Evolutionary conservation across 2,888 invertebrate species (phyloP), one percentile per base, ranked within the genome.

Genomic region (Luperina nickerlii): DNA sequence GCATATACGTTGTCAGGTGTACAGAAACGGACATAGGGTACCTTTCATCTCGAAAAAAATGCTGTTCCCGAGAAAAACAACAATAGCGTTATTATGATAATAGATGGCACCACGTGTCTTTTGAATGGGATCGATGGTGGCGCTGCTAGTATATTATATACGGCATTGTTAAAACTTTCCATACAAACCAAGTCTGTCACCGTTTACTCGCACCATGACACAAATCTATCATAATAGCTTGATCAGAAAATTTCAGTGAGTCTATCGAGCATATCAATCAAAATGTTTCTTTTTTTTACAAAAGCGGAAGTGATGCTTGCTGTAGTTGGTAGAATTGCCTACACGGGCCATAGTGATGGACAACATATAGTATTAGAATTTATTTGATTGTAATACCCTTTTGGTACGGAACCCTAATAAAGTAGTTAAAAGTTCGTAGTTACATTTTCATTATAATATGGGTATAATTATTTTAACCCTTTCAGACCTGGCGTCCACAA

Each of bases 271-370:
- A 83, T 84, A 63, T 60, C 70, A 67, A n/a, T 8, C 7, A 2
- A 67, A 57, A 48, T n/a, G 57, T 27, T 78, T 74, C n/a, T 45
- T 38, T 60, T 75, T 72, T 69, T 18, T 18, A 51, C n/a, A 24
- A 48, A 77, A 75, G 27, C 90, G 90, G 91, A 91, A 83, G 84
- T 88, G 87, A 87, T 87, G 89, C 76, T 74, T 42, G 5, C 18
- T 66, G 20, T 18, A 15, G 83, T 85, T 90, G 90, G 88, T 85
- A 90, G 78, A 79, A 85, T 60, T 87, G 88, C 68, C 66, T 65
- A 57, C 65, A 76, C 62, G 38, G 20, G 32, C 38, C 48, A n/a
- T 90, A 91, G 91, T 91, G 91, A 81, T 82, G 90, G 27, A 1
- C 57, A 72, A 51, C 42, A 24, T 24, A 7, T n/a, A 62, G 11